Evolutionary conservation across 2,113 vertebrate species (phyloP), one percentile per base, ranked within the genome.

Genomic region (Oreochromis tanganicae): DNA sequence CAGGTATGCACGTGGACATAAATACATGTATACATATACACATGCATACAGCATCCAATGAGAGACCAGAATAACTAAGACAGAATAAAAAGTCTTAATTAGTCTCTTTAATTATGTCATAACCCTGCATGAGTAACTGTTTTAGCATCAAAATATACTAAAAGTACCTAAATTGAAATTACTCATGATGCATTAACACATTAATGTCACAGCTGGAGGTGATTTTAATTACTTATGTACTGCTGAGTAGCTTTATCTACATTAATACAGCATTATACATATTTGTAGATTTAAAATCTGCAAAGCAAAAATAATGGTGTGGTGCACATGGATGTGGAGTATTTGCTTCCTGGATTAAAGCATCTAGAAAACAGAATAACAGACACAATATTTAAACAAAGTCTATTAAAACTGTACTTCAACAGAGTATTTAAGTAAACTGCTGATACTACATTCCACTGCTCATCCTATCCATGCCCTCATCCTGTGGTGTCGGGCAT

Each of bases 151-250:
- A 63, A 36, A 63, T 36, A 63, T 0, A 36, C 32, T 63, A 63
- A 63, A 63, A 36, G 32, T 12, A 63, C 59, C 17, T 63, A 0
- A 63, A 63, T 36, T n/a, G 0, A 63, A 36, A 63, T 63, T 0
- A 12, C 9, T 63, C 4, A 1, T 7, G 2, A 63, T 36, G 59
- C 59, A 36, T 63, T 36, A 63, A 63, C 32, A 36, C 32, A 36
- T 36, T 36, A 36, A 36, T 36, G 34, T 36, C 34, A 36, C 34
- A 36, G 34, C 32, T 66, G 17, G 17, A 36, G 61, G 17, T 63
- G 6, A 63, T 12, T 66, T 66, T n/a, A 36, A 36, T 66, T 66
- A 66, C 32, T 66, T 66, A n/a, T 56, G 13, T 36, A 63, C 32
- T 2, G 32, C 59, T 63, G 0, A n/a, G n/a, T 66, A 36, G 4